Evolutionary conservation across 2,113 vertebrate genomes (phyloP).

Genomic region (Dasypus novemcinctus): DNA sequence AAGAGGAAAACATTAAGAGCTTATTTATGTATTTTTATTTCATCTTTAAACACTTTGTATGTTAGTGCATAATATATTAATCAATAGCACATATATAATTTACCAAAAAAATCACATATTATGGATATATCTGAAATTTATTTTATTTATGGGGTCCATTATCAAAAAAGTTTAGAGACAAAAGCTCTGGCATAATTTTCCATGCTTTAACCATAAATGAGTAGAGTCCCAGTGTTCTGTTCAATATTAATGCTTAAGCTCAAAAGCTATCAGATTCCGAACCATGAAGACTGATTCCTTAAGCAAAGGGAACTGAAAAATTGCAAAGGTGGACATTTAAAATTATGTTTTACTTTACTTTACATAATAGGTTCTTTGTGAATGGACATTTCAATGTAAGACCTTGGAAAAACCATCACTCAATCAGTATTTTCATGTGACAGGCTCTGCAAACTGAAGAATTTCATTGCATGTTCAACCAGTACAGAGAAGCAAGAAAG

Average conservation of each 20-base stretch:
- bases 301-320: not conserved
- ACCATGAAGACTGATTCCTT: not conserved
- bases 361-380: not conserved
- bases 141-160: not conserved
- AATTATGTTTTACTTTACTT: conserved; percentile 24
- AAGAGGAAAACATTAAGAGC: not conserved
- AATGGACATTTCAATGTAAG: not conserved
- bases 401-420: conserved; percentile 34
- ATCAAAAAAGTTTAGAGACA: not conserved
- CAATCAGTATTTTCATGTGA: conserved; percentile 22
- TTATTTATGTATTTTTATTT: conserved; percentile 16
- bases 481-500: not conserved
- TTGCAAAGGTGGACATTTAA: not conserved
- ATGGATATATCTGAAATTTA: not conserved
- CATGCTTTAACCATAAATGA: not conserved
- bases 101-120: not conserved
- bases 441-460: conserved; percentile 15
- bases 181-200: not conserved
- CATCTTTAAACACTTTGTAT: not conserved
- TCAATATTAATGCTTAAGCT: not conserved
- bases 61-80: not conserved
- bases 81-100: not conserved
- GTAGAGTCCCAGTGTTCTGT: not conserved
- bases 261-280: not conserved
- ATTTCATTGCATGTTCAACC: conserved; percentile 49